A percentile compares a stretch with the other conserved stretches of the same genome.
Evolutionary conservation across 2,888 invertebrate species (phyloP).

Genomic region (Lasioglossum lativentre): DNA sequence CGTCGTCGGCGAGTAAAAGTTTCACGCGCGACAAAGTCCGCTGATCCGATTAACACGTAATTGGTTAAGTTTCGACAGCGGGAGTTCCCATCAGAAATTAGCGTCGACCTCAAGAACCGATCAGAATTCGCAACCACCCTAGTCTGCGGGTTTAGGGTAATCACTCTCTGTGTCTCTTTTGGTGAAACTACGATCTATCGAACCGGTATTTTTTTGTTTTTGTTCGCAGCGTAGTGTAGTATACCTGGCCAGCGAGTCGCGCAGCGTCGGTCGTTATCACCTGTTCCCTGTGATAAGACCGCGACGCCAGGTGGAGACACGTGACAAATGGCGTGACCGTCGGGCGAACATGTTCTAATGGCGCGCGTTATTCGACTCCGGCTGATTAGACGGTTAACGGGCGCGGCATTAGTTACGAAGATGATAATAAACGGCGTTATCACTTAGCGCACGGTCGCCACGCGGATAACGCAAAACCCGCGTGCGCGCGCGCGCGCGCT

Average conservation of each 20-base stretch:
- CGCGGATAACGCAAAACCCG: constrained; percentile 54
- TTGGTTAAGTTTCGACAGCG: constrained; percentile 60
- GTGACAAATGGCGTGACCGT: constrained; percentile 32
- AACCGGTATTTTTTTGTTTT: neutral
- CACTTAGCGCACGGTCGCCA: constrained; percentile 52
- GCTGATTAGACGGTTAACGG: constrained; percentile 66
- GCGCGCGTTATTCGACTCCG: constrained; percentile 41
- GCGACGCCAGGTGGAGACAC: constrained; percentile 23
- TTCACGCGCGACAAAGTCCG: constrained; percentile 50
- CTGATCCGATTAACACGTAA: constrained; percentile 61
- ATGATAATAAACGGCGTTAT: constrained; percentile 72
- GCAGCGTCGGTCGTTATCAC: neutral
- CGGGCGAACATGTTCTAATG: constrained; percentile 51
- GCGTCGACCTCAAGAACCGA: constrained; percentile 39
- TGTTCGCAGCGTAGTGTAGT: neutral
- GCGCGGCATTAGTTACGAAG: constrained; percentile 64
- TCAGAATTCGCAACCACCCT: constrained; percentile 35
- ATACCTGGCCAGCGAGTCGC: neutral
- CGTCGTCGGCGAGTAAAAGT: constrained; percentile 36
- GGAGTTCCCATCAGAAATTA: constrained; percentile 53
- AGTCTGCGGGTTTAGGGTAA: neutral
- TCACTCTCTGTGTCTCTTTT: neutral
- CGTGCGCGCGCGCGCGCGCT: neutral
- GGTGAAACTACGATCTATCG: neutral
- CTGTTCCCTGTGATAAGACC: constrained; percentile 26